Conservation (phyloP, 2,113 vertebrate species). For the Percina caprodes region DNA sequence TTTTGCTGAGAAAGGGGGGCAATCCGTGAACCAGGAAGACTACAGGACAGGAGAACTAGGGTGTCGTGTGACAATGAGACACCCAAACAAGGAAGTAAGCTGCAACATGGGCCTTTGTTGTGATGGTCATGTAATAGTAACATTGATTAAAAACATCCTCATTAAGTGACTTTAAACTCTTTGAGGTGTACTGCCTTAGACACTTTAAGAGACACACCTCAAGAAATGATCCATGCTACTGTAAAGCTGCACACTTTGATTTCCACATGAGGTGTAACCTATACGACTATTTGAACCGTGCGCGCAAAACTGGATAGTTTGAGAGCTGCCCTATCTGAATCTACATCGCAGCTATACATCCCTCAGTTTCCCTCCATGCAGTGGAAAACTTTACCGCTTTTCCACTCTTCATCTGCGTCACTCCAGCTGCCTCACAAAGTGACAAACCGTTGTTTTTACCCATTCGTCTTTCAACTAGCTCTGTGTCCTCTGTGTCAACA, state of each 20-base stretch:
- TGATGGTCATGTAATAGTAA: constrained; percentile 56
- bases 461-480: not conserved
- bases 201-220: constrained; percentile 42
- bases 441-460: constrained; percentile 56
- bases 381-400: not conserved
- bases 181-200: constrained; percentile 30
- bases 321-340: constrained; percentile 25
- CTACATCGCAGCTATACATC: not conserved
- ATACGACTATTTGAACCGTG: not conserved
- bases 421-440: constrained; percentile 13
- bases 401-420: constrained; percentile 9
- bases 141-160: constrained; percentile 49
- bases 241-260: constrained; percentile 52
- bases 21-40: constrained; percentile 73
- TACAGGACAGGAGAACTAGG: constrained; percentile 39
- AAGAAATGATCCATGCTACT: constrained; percentile 52
- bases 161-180: constrained; percentile 31
- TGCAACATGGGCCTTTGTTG: constrained; percentile 62
- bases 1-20: constrained; percentile 40
- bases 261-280: constrained; percentile 27
- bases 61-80: constrained; percentile 58
- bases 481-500: constrained; percentile 41
- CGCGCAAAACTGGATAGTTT: constrained; percentile 11
- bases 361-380: constrained; percentile 1
- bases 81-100: constrained; percentile 48